Conservation (phyloP, 2,113 vertebrate genomes). For the Apodemus sylvaticus region DNA sequence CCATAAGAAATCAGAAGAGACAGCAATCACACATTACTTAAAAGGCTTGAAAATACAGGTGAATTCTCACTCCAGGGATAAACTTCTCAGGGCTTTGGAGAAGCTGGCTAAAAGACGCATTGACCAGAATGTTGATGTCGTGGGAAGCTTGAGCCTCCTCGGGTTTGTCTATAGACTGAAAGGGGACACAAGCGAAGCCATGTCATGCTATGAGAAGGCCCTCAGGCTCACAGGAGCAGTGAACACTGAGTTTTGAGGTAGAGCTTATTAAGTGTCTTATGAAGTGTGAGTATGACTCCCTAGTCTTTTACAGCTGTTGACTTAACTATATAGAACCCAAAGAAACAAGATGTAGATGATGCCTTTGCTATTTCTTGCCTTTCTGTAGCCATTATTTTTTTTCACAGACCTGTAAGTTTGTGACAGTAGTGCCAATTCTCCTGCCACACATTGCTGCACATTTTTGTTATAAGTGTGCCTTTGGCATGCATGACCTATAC, state of each 20-base stretch:
- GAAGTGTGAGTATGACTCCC: not conserved
- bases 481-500: too few species aligned
- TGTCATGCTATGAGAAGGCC: constrained; percentile 78
- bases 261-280: not conserved
- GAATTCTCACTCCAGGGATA: fast-evolving
- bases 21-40: constrained; percentile 83
- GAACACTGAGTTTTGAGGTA: not conserved
- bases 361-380: not conserved
- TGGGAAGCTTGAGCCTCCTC: constrained; percentile 61
- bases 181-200: constrained; percentile 62
- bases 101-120: constrained; percentile 56
- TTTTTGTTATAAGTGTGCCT: too few species aligned
- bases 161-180: constrained; percentile 58
- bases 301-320: not conserved
- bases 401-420: too few species aligned
- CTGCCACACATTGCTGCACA: too few species aligned
- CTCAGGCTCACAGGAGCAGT: constrained; percentile 3
- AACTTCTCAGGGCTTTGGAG: constrained; percentile 50
- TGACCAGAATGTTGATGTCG: fast-evolving
- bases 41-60: constrained; percentile 80
- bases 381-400: too few species aligned
- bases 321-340: too few species aligned
- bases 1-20: constrained; percentile 73
- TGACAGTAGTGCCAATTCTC: too few species aligned
- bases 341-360: not conserved